These are phyloP conservation scores for Semotilus atromaculatus DNA, from an alignment of 2,797 vertebrate species.

Conservation along the genomic window DNA sequence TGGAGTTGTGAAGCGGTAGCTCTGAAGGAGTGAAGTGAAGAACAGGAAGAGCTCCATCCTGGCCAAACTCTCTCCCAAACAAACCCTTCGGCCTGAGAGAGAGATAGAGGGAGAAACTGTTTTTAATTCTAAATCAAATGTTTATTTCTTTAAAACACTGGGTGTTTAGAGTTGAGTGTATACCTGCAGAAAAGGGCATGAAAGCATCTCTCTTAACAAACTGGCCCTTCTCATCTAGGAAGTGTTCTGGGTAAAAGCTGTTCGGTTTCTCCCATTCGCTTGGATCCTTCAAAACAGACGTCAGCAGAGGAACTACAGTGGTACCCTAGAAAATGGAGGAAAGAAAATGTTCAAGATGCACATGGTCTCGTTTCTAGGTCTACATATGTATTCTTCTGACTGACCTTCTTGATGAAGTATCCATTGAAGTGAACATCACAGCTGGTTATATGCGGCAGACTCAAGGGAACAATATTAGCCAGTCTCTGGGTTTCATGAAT, in stretches of 20 bases:
- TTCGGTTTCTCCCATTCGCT: conserved; percentile 72
- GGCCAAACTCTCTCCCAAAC: too few relatives aligned
- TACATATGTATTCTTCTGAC: not conserved
- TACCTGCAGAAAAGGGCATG: conserved; percentile 76
- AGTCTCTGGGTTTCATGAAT: conserved; percentile 70
- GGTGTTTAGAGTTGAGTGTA: not conserved
- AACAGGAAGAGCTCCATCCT: too few relatives aligned
- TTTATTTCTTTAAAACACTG: not conserved
- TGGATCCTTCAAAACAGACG: conserved; percentile 70
- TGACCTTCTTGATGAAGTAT: conserved; percentile 70
- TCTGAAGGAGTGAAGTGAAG: conserved; percentile 61
- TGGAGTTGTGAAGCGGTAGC: conserved; percentile 70
- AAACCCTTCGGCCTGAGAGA: too few relatives aligned
- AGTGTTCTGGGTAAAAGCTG: conserved; percentile 72
- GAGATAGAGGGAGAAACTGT: conserved; percentile 59
- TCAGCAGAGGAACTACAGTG: conserved; percentile 66
- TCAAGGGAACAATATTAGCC: conserved; percentile 52
- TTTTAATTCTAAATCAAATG: too few relatives aligned
- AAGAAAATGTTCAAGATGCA: not conserved
- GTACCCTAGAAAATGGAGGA: conserved; percentile 65
- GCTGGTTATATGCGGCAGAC: conserved; percentile 40
- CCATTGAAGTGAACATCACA: conserved; percentile 43
- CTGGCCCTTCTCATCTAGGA: conserved; percentile 69
- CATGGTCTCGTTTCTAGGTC: not conserved
- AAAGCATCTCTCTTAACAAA: conserved; percentile 71